Base-by-base conservation (phyloP, 2,113 vertebrate genomes). In the Paratilapia polleni region DNA sequence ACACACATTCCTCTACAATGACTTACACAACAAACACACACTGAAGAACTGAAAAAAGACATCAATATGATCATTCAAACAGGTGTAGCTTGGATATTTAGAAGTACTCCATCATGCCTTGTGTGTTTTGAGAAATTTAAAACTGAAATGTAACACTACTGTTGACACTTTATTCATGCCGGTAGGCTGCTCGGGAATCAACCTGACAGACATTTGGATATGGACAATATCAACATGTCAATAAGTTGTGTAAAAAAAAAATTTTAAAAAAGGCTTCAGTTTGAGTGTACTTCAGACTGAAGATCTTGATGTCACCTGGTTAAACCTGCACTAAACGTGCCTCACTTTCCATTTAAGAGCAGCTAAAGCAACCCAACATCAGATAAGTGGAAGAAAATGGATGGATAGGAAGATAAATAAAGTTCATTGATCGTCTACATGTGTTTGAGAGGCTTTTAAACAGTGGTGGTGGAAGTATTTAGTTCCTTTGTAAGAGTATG, bases 321-420 rank as follows among this genome's bases (percentile, higher is more conserved):
- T 47, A 47, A 68, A 47, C 14, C 14, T 68, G 22, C 64, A 19
- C 22, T 47, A 68, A 68, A 28, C 11, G 14, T 28, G 0, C 1
- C 41, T 49, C 11, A n/a, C 11, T 31, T 54, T 52, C 43, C 31
- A 24, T 73, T 52, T 31, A 8, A 15, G 43, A 52, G 26, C 66
- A 28, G 17, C 43, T 1, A 0, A 31, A 73, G 3, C 1, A 52
- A 52, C 7, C 0, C 9, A 3, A 20, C 66, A 52, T 28, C 0
- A 19, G 41, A 28, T 70, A 70, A 4, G 5, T 28, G 9, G 9
- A 49, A 70, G 24, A 20, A 73, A 52, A 52, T 52, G 17, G 49
- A 0, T 73, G 47, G 12, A 70, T 17, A 31, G 49, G 52, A 9
- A 54, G 66, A 52, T 52, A 52, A 73, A 20, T 68, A n/a, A 66